Evolutionary conservation across 2,113 vertebrate species (phyloP).

Genomic region (Pachyramphus minor): DNA sequence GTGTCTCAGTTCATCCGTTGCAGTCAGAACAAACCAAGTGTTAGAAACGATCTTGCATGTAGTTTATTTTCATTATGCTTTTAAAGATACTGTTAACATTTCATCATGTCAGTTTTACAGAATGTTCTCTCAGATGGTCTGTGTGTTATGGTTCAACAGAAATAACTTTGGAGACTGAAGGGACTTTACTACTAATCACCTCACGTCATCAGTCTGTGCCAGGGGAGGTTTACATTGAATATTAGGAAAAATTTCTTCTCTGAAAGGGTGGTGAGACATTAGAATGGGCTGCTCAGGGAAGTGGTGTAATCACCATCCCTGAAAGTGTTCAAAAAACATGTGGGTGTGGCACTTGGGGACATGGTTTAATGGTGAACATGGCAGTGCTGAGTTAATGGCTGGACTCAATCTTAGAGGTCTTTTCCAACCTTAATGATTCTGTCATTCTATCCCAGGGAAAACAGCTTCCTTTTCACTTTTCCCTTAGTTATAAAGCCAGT

Average conservation of each 20-base stretch:
- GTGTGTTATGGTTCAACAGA: not conserved
- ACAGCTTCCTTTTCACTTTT: not conserved
- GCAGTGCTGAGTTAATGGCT: not conserved
- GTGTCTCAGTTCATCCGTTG: conserved; percentile 68
- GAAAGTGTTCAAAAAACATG: not conserved
- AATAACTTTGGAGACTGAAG: not conserved
- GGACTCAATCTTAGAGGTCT: not conserved
- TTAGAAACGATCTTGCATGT: conserved; percentile 66
- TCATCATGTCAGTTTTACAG: not conserved
- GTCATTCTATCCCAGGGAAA: not conserved
- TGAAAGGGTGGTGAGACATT: not conserved
- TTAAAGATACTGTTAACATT: not conserved
- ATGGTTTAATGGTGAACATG: not conserved
- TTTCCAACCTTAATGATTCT: not conserved
- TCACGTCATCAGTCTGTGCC: not conserved
- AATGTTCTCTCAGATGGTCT: not conserved
- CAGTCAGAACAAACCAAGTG: conserved; percentile 68
- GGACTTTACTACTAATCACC: not conserved
- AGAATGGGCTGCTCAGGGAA: not conserved
- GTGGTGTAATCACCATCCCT: not conserved
- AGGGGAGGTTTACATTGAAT: not conserved
- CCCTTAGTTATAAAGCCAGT: not conserved
- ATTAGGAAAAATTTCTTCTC: not conserved
- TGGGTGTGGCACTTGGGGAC: not conserved
- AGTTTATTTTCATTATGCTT: not conserved